phyloP scores from a whole-genome alignment of 2,113 vertebrate genomes.

The Mandrillus leucophaeus region DNA sequence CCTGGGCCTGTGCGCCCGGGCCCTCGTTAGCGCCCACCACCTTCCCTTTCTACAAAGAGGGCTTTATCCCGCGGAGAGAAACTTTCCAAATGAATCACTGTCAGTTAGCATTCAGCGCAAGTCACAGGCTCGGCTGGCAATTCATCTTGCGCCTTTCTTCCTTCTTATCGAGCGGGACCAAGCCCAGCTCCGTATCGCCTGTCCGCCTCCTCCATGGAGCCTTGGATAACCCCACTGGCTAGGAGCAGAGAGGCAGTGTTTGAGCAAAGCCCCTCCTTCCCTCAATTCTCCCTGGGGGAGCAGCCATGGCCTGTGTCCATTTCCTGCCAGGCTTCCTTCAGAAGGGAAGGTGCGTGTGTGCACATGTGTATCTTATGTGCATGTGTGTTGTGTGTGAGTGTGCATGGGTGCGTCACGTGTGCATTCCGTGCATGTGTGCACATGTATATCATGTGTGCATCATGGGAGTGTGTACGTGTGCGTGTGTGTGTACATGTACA shows the following conservation, averaged over 20 bases:
- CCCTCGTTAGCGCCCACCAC: background rate
- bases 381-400: fast-evolving
- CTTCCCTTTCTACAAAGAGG: background rate
- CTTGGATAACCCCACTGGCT: fast-evolving
- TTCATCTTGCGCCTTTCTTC: background rate
- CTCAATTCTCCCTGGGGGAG: fast-evolving
- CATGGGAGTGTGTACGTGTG: too few species aligned
- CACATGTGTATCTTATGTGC: fast-evolving
- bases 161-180: background rate
- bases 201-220: background rate
- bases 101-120: background rate
- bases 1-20: background rate
- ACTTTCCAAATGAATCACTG: background rate
- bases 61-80: fast-evolving
- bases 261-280: fast-evolving
- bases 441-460: background rate
- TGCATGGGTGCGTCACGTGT: too few species aligned
- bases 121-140: fast-evolving
- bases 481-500: too few species aligned
- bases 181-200: background rate
- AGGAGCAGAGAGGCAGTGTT: background rate
- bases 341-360: fast-evolving
- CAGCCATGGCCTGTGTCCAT: background rate
- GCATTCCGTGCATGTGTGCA: fast-evolving
- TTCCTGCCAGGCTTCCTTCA: background rate